Evolutionary conservation across 2,888 invertebrate genomes (phyloP), one percentile per base, ranked within the genome.

Genomic region (Eremobia ochroleuca): DNA sequence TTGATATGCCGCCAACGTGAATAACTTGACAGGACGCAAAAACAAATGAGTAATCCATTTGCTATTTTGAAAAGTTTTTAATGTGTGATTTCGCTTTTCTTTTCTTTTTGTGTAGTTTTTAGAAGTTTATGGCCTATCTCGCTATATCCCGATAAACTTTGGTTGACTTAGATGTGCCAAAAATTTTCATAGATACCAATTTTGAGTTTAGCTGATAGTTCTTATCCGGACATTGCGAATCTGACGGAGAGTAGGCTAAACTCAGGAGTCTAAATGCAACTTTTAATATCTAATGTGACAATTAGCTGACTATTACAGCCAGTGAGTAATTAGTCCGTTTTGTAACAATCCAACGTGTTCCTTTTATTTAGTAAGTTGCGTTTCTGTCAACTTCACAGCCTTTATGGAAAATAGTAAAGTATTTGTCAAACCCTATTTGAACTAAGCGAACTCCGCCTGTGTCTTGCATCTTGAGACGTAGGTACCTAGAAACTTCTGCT

Each of bases 1-100:
- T 75, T 82, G 68, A 83, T 73, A 62, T 25, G 66, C 82, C 73
- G 70, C 31, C 18, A 74, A 9, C 52, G 15, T 18, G 52, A 74
- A 75, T 67, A 66, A 55, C 18, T 46, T 76, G 79, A 79, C 72
- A 59, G 49, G 28, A 52, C 31, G 21, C 21, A 71, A 79, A 78
- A 59, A 49, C 58, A 52, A 64, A 68, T 58, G 52, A 73, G 59
- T 67, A 62, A 58, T 58, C n/a, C 13, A 21, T 64, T 52, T 68
- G 13, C 3, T 5, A n/a, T 31, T 76, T 46, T 13, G 6, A n/a
- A 67, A 40, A 52, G 49, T 31, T 18, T 49, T 59, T 9, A 25
- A 21, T 34, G n/a, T 8, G 8, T 11, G 0, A 1, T 28, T 52
- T 15, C 0, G 18, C 0, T 4, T 72, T 40, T 58, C 15, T 34